Evolutionary conservation across 2,797 vertebrate species (phyloP).

Genomic region (Gephyroberyx darwinii): DNA sequence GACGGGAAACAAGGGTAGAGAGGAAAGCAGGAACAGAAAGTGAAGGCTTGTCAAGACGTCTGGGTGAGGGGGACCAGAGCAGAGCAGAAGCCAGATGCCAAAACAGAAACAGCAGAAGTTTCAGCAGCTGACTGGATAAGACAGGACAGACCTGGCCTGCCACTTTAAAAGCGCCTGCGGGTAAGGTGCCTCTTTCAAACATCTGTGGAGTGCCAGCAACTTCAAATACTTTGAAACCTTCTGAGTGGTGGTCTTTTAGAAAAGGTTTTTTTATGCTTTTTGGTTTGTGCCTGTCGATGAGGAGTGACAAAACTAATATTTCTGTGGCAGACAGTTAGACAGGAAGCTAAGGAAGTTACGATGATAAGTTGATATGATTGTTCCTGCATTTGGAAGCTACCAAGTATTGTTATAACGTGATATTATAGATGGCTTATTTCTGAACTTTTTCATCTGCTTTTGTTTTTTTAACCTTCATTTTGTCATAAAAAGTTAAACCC

Average conservation of each 20-base stretch:
- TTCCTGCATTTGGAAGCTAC: constrained; percentile 31
- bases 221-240: constrained; percentile 45
- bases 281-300: neutral
- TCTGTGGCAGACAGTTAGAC: constrained; percentile 8
- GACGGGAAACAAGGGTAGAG: constrained; percentile 59
- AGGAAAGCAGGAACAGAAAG: constrained; percentile 79
- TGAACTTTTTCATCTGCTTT: neutral
- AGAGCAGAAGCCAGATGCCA: constrained; percentile 54
- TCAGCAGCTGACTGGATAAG: constrained; percentile 62
- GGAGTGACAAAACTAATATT: constrained; percentile 8
- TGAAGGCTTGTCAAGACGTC: constrained; percentile 75
- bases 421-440: neutral
- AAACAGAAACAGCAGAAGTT: constrained; percentile 58
- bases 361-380: constrained; percentile 30
- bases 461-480: neutral
- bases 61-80: constrained; percentile 62
- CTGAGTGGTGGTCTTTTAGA: constrained; percentile 26
- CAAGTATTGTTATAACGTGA: neutral
- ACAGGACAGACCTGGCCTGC: constrained; percentile 60
- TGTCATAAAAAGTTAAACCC: neutral
- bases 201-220: constrained; percentile 36
- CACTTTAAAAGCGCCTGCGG: constrained; percentile 49
- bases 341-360: constrained; percentile 53
- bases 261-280: constrained; percentile 28
- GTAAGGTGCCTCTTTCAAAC: constrained; percentile 67